Conservation (phyloP, 2,797 vertebrate species). For the Helostoma temminkii region DNA sequence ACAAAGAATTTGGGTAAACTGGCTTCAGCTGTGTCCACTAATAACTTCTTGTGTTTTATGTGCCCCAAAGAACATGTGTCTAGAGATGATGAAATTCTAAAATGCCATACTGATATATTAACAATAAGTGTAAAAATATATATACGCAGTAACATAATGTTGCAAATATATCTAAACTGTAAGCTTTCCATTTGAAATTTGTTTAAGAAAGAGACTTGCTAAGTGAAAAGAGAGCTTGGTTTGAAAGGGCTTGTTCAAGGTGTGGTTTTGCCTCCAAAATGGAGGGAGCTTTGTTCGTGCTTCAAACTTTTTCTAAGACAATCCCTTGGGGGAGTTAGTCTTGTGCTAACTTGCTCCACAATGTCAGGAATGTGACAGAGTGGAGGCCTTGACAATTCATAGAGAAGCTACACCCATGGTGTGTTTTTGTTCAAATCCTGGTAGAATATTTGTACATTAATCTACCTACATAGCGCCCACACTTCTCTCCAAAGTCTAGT, state of each 20-base stretch:
- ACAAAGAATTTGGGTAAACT: neutral
- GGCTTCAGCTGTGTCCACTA: neutral
- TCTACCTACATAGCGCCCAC: neutral
- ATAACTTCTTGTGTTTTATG: neutral
- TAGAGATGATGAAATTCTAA: conserved; percentile 5
- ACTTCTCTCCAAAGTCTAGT: conserved; percentile 13
- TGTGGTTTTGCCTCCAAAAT: conserved; percentile 75
- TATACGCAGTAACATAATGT: neutral
- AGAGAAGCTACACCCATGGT: conserved; percentile 19
- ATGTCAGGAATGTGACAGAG: conserved; percentile 78
- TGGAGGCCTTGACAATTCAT: conserved; percentile 33
- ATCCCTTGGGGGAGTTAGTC: conserved; percentile 65
- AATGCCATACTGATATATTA: conserved; percentile 9
- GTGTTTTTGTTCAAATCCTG: conserved; percentile 3
- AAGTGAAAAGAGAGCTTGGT: conserved; percentile 1
- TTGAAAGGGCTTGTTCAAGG: conserved; percentile 48
- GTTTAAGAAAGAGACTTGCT: neutral
- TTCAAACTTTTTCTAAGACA: conserved; percentile 68
- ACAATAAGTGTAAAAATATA: neutral
- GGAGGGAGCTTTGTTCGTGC: conserved; percentile 63
- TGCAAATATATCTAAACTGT: neutral
- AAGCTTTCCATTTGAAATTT: neutral
- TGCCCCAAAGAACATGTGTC: neutral
- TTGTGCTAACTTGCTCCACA: conserved; percentile 79
- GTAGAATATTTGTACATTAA: conserved; percentile 10